phyloP scores from a whole-genome alignment of 2,888 invertebrate genomes.

The Hedychridium roseum region DNA sequence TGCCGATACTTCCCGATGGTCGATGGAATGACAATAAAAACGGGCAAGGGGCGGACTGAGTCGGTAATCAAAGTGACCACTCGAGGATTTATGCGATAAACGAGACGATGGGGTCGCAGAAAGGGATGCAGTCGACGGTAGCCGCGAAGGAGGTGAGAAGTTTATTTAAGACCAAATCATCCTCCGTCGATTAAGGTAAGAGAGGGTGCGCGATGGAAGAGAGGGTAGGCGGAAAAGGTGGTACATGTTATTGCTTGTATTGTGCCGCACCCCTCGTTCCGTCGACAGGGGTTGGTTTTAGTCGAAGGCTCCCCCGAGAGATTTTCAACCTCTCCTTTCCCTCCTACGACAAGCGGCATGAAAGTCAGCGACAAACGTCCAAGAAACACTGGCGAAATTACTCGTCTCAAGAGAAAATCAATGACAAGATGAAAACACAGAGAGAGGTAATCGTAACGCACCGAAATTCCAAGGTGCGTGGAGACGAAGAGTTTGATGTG shows the following conservation, averaged over 20 bases:
- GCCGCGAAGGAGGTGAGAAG: conserved; percentile 51
- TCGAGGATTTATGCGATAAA: conserved; percentile 52
- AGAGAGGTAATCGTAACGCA: too few relatives aligned
- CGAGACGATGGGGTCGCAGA: conserved; percentile 22
- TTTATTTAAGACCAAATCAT: conserved; percentile 64
- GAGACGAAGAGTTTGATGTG: too few relatives aligned
- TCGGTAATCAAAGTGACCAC: conserved; percentile 54
- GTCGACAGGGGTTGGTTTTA: conserved; percentile 50
- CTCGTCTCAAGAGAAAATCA: too few relatives aligned
- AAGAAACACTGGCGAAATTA: not conserved
- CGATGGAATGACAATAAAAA: not conserved
- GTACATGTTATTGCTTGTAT: conserved; percentile 62
- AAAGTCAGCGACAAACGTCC: too few relatives aligned
- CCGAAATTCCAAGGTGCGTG: too few relatives aligned
- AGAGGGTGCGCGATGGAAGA: conserved; percentile 39
- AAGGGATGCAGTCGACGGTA: conserved; percentile 25
- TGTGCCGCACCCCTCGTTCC: conserved; percentile 52
- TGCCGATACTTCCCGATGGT: too few relatives aligned
- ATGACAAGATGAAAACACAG: too few relatives aligned
- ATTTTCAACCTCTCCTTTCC: conserved; percentile 41
- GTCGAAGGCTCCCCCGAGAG: conserved; percentile 46
- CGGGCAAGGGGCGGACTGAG: conserved; percentile 8
- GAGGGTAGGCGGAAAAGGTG: conserved; percentile 35
- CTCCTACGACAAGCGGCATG: too few relatives aligned
- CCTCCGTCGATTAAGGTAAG: conserved; percentile 61